A percentile compares a stretch with the other conserved stretches of the same genome.
Conservation (phyloP, 2,113 vertebrate species). For the Urocynchramus pylzowi region DNA sequence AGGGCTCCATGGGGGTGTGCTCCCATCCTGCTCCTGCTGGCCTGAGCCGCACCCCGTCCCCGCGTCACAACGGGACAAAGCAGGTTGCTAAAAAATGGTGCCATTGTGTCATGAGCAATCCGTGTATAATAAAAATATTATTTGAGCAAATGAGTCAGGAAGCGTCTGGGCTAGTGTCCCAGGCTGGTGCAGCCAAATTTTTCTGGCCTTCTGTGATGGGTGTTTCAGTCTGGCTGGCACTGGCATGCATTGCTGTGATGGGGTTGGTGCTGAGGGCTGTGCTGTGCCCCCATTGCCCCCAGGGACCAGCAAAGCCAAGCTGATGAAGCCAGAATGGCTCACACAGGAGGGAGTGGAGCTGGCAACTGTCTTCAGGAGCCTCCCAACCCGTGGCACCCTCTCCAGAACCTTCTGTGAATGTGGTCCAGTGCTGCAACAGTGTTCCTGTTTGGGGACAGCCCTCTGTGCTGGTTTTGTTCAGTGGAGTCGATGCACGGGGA, state of each 20-base stretch:
- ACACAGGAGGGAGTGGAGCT: neutral
- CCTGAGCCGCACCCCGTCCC: neutral
- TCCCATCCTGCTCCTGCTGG: neutral
- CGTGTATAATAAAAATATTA: conserved; percentile 38
- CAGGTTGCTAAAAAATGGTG: conserved; percentile 24
- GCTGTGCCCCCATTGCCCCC: neutral
- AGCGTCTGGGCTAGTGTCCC: conserved; percentile 23
- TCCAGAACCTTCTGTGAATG: neutral
- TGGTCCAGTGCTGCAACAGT: accelerated
- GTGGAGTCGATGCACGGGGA: accelerated
- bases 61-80: neutral
- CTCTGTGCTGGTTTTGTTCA: neutral
- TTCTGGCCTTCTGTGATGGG: neutral
- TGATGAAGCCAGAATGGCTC: neutral
- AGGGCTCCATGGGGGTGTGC: neutral
- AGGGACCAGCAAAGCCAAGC: neutral
- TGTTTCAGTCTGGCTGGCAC: neutral
- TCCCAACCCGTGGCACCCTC: neutral
- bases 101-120: conserved; percentile 41
- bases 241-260: neutral
- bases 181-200: neutral
- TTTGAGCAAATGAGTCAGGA: conserved; percentile 53
- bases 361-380: neutral
- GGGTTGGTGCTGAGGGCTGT: neutral
- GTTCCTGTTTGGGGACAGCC: neutral